Conservation (phyloP, 1,140 invertebrate genomes). For the Drosophila nigrodunni region DNA sequence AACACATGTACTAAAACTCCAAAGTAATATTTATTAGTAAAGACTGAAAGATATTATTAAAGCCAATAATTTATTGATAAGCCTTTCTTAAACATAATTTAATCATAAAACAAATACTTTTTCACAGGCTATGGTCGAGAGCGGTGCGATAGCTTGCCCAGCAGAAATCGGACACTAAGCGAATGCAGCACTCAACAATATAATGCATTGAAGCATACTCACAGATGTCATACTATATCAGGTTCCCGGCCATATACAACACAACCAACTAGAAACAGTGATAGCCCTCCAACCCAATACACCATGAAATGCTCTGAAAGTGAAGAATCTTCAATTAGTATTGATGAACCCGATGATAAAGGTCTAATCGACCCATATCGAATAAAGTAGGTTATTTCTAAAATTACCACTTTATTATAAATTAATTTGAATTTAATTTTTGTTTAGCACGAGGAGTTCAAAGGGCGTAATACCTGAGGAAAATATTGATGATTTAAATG, state of each 20-base stretch:
- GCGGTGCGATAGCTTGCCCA: constrained; percentile 92
- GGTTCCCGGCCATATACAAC: constrained; percentile 87
- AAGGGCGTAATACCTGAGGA: constrained; percentile 86
- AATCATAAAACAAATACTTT: neutral
- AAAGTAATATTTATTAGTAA: no score
- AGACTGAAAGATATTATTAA: no score
- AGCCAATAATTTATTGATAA: neutral
- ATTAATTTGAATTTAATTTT: constrained; percentile 3
- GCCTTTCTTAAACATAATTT: no score
- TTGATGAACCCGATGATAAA: constrained; percentile 89
- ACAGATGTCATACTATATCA: constrained; percentile 72
- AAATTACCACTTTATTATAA: neutral
- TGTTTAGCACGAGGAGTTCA: constrained; percentile 53
- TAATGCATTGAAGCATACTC: constrained; percentile 54
- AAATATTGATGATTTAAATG: constrained; percentile 85
- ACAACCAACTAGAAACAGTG: constrained; percentile 86
- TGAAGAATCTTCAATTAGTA: constrained; percentile 89
- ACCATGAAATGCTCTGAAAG: constrained; percentile 88
- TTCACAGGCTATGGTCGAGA: constrained; percentile 86
- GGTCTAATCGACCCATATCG: constrained; percentile 68
- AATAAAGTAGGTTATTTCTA: constrained; percentile 56
- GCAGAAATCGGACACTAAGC: constrained; percentile 87
- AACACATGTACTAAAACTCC: no score
- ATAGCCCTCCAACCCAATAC: constrained; percentile 87
- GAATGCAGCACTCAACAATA: constrained; percentile 86